Evolutionary conservation across 1,140 invertebrate genomes (phyloP).

Genomic region (Metopolophium dirhodum): DNA sequence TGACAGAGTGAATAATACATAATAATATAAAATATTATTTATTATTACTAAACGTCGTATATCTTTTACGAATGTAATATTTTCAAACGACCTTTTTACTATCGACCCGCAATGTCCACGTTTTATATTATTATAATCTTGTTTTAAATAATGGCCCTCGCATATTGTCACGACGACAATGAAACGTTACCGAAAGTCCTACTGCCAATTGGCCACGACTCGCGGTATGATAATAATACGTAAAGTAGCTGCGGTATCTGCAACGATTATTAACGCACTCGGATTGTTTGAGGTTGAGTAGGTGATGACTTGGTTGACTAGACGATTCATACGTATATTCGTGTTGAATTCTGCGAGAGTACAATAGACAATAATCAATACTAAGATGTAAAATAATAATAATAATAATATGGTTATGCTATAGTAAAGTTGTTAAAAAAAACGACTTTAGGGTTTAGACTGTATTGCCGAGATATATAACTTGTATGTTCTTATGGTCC

Average conservation of each 20-base stretch:
- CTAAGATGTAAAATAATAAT: not conserved
- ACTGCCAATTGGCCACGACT: not conserved
- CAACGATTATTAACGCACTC: not conserved
- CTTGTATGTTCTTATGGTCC: no score
- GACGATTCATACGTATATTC: not conserved
- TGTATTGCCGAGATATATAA: no score
- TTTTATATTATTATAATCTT: conserved; percentile 21
- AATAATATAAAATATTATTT: not conserved
- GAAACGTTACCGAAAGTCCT: not conserved
- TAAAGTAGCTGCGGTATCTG: not conserved
- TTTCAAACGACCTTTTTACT: not conserved
- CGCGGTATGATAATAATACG: not conserved
- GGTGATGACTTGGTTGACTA: not conserved
- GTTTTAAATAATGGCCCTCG: not conserved
- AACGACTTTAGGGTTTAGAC: not conserved
- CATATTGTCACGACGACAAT: not conserved
- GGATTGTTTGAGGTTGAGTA: not conserved
- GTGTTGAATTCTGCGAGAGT: not conserved
- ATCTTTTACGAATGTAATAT: not conserved
- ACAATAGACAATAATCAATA: not conserved
- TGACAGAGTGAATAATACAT: not conserved
- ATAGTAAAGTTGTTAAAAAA: not conserved
- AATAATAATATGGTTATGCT: not conserved
- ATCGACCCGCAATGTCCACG: not conserved
- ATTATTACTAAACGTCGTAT: not conserved